Base-by-base conservation (phyloP, 2,888 invertebrate genomes). In the Watsonalla binaria region DNA sequence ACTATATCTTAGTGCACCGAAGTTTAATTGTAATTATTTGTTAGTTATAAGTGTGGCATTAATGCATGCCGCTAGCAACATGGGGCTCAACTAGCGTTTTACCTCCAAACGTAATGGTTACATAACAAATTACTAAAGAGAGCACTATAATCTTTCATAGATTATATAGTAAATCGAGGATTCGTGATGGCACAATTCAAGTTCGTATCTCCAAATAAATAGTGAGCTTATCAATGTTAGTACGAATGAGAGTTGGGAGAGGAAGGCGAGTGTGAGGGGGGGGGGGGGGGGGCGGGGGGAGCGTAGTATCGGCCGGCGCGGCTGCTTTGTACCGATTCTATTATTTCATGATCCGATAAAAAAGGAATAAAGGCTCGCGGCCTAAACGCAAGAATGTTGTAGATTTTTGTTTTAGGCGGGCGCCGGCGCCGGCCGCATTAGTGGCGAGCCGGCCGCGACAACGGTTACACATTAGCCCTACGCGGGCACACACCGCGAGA, bases 341-440 rank as follows among this genome's bases (percentile, higher is more conserved):
- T 83, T 85, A 86, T 84, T 84, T 82, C 86, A 80, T 80, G 84
- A 80, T 75, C 78, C 78, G 84, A 86, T 88, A 88, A 88, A 86
- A 75, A 88, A 85, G 81, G 82, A 85, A 84, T 82, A 81, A 81
- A 81, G 76, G 61, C 76, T 76, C 76, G 76, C 78, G 73, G 74
- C 74, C 85, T 85, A 84, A 84, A 83, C 86, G 84, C 74, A 84
- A 84, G 88, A 88, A 87, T 87, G 88, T 80, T 81, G 86, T 83
- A 78, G 73, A 82, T 80, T 79, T 75, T 78, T 78, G 85, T 82
- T 78, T 80, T 77, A 81, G 80, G 78, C 78, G 88, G 92, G 73
- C 92, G 92, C 82, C 92, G 92, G 72, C 91, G 91, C 78, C 92
- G 86, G 71, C 68, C 79, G 84, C 86, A 86, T 86, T 86, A 85